Evolutionary conservation across 2,113 vertebrate species (phyloP).

Genomic region (Nothocercus julius): DNA sequence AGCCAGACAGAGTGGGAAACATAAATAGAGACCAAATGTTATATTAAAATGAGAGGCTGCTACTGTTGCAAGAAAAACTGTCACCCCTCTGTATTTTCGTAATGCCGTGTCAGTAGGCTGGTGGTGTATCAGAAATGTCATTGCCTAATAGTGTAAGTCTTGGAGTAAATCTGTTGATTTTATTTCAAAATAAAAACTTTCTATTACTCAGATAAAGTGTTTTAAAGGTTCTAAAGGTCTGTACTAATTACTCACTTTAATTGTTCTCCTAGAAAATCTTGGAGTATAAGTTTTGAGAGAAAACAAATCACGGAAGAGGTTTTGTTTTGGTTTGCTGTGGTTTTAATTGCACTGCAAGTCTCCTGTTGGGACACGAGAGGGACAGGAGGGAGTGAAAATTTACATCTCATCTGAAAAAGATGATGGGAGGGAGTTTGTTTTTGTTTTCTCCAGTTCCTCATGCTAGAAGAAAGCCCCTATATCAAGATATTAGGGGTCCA

Average conservation of each 20-base stretch:
- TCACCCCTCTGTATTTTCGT: neutral
- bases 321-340: neutral
- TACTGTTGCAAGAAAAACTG: neutral
- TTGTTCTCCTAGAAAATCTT: neutral
- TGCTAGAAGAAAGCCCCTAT: neutral
- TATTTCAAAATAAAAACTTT: too few relatives aligned
- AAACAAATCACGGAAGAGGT: neutral
- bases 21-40: slow-evolving; percentile 64
- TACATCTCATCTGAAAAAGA: neutral
- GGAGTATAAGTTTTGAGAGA: too few relatives aligned
- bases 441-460: neutral
- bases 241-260: neutral
- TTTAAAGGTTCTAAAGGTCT: neutral
- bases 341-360: neutral
- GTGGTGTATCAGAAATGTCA: neutral
- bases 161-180: neutral
- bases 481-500: neutral
- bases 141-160: neutral
- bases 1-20: slow-evolving; percentile 9
- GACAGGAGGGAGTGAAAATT: neutral
- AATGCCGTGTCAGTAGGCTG: neutral
- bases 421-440: neutral
- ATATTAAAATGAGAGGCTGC: neutral
- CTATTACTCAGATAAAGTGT: neutral
- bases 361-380: neutral